Conservation (phyloP, 2,888 invertebrate species). For the Drosophila algonquin region DNA sequence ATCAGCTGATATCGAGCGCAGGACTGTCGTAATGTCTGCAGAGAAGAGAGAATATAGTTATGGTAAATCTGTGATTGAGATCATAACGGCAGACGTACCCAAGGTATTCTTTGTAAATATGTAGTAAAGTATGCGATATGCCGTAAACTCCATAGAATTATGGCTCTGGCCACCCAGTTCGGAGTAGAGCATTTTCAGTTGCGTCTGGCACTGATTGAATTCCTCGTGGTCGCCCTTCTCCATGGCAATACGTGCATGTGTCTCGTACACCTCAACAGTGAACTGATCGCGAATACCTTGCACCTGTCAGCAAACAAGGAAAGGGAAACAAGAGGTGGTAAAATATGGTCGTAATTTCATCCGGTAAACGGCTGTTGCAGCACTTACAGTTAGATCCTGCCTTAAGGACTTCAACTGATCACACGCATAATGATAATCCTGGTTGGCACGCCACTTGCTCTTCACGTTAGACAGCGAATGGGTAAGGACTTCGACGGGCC, state of each 20-base stretch:
- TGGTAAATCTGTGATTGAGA: neutral
- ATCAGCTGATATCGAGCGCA: constrained; percentile 90
- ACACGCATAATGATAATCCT: constrained; percentile 98
- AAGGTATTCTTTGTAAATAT: constrained; percentile 98
- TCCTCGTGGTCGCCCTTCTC: constrained; percentile 99
- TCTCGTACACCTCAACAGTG: constrained; percentile 99
- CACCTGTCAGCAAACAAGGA: constrained; percentile 86
- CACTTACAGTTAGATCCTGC: constrained; percentile 97
- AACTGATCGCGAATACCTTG: constrained; percentile 97
- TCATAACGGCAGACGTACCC: constrained; percentile 86
- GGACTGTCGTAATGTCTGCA: constrained; percentile 95
- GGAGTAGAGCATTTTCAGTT: constrained; percentile 96
- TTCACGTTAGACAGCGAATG: constrained; percentile 95
- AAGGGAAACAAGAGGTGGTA: neutral
- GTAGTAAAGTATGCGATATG: constrained; percentile 98
- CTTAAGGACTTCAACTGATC: constrained; percentile 99
- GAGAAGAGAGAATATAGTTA: neutral
- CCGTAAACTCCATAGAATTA: constrained; percentile 96
- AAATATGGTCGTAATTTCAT: no score
- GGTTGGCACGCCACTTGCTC: constrained; percentile 93
- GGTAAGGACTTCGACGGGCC: constrained; percentile 93
- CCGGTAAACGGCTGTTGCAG: neutral
- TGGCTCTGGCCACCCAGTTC: constrained; percentile 87
- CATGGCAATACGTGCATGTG: constrained; percentile 98
- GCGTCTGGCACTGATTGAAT: constrained; percentile 99